These are phyloP conservation scores for Malurus cyaneus DNA, from an alignment of 2,113 vertebrate species.

Conservation along the genomic window DNA sequence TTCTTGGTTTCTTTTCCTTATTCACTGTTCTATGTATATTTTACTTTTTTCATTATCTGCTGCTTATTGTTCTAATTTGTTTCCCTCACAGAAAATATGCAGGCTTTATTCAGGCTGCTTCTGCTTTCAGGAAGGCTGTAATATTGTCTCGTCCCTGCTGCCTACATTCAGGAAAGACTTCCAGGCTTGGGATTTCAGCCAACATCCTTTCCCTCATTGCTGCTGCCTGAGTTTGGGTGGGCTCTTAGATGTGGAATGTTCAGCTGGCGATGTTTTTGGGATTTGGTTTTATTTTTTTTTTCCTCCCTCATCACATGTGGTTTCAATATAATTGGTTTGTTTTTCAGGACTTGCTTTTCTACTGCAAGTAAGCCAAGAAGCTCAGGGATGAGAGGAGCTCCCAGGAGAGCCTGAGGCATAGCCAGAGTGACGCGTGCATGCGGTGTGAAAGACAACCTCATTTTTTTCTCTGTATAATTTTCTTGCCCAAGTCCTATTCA, in stretches of 20 bases:
- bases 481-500: not conserved
- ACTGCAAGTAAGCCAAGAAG: not conserved
- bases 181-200: conserved; percentile 10
- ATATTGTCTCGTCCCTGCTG: not conserved
- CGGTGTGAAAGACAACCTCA: not conserved
- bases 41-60: not conserved
- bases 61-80: not conserved
- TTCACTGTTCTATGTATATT: not conserved
- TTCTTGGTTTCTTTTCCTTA: not conserved
- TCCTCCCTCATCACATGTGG: not conserved
- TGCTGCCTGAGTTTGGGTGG: conserved; percentile 9
- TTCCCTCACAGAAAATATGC: not conserved
- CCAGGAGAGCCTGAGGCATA: not conserved
- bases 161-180: conserved; percentile 16
- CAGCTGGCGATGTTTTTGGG: not conserved
- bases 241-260: not conserved
- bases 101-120: not conserved
- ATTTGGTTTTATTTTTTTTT: not conserved
- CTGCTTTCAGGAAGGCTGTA: not conserved
- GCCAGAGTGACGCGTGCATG: not conserved
- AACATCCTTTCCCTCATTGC: not conserved
- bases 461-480: not conserved
- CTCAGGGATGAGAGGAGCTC: not conserved
- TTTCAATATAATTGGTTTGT: not conserved
- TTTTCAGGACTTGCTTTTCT: no score